Percentiles rank a stretch among this genome's conserved stretches.
Conservation (phyloP, 2,113 vertebrate species). For the Neoarius graeffei region DNA sequence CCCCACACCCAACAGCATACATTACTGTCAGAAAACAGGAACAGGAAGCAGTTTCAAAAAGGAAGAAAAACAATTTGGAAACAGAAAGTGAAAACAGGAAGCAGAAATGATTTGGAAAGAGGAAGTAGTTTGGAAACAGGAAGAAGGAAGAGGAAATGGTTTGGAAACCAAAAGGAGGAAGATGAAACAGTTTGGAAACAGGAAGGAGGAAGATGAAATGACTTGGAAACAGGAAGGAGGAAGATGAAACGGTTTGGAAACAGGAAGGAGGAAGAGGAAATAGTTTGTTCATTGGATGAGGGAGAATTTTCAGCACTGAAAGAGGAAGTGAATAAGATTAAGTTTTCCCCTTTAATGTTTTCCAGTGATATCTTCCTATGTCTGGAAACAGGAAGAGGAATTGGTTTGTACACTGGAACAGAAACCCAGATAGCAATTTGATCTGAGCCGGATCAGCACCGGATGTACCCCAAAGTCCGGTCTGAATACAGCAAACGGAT, state of each 20-base stretch:
- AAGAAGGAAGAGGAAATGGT: too few relatives aligned
- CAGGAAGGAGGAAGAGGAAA: neutral
- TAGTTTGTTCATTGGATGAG: neutral
- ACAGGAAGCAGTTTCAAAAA: neutral
- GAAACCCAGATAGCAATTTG: too few relatives aligned
- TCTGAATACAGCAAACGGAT: too few relatives aligned
- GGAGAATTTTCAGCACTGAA: neutral
- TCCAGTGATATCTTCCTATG: too few relatives aligned
- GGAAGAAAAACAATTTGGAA: neutral
- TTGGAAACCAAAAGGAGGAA: too few relatives aligned
- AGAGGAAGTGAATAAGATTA: neutral
- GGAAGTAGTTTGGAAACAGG: neutral
- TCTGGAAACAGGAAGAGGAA: too few relatives aligned
- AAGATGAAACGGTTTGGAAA: neutral
- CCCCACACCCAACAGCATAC: neutral
- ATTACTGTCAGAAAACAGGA: neutral
- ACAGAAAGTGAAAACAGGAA: neutral
- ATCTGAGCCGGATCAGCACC: too few relatives aligned
- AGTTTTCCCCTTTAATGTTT: neutral
- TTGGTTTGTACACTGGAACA: too few relatives aligned
- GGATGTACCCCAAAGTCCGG: too few relatives aligned
- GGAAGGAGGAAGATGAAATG: too few relatives aligned
- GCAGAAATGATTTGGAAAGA: neutral
- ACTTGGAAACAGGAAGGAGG: neutral
- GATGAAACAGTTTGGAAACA: neutral